Evolutionary conservation across 2,888 invertebrate species (phyloP).

Genomic region (Cephus pygmeus): DNA sequence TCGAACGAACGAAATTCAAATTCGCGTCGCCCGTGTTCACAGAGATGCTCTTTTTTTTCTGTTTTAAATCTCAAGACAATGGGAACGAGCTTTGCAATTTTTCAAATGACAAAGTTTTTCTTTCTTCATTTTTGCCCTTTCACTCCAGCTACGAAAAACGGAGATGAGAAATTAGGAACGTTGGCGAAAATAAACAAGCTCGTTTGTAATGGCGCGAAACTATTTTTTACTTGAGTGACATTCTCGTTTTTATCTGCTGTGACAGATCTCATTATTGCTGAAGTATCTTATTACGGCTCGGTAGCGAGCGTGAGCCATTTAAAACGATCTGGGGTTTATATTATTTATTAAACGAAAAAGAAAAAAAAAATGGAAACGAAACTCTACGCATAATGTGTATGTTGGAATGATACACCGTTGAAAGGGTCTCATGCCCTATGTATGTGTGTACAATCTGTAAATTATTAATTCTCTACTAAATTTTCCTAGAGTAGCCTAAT

Average conservation of each 20-base stretch:
- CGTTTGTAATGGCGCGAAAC: not conserved
- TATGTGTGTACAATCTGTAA: slow-evolving; percentile 61
- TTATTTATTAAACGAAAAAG: slow-evolving; percentile 42
- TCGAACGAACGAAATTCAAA: not conserved
- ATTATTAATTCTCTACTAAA: slow-evolving; percentile 54
- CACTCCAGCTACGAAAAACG: not conserved
- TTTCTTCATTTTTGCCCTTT: slow-evolving; percentile 29
- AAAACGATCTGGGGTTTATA: slow-evolving; percentile 23
- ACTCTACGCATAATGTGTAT: slow-evolving; percentile 36
- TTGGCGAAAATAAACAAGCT: not conserved
- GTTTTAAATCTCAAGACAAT: not conserved
- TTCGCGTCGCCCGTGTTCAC: not conserved
- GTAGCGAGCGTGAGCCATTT: slow-evolving; percentile 28
- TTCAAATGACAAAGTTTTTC: slow-evolving; percentile 10
- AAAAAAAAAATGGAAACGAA: slow-evolving; percentile 4
- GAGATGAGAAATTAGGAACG: not conserved
- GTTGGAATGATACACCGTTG: slow-evolving; percentile 37
- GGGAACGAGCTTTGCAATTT: not conserved
- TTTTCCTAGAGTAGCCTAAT: slow-evolving; percentile 37
- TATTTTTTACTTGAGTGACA: not conserved
- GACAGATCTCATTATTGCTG: slow-evolving; percentile 10
- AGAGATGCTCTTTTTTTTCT: not conserved
- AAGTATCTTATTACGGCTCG: slow-evolving; percentile 6
- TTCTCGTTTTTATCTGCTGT: not conserved
- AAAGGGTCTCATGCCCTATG: slow-evolving; percentile 27